Base-by-base conservation (phyloP, 2,888 invertebrate genomes). In the Ceramica pisi region DNA sequence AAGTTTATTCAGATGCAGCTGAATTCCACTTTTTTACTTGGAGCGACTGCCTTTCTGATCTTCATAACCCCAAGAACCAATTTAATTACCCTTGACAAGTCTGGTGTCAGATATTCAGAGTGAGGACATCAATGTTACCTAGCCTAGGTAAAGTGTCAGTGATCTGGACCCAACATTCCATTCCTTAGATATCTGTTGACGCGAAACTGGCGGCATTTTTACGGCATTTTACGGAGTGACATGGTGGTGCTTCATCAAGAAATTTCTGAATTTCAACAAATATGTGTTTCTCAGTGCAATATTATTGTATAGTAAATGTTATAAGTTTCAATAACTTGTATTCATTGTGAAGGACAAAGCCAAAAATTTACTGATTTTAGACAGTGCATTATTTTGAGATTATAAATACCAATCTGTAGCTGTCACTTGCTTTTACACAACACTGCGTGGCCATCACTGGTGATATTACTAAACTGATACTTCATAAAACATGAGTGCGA, bases 231-330 rank as follows among this genome's bases (percentile, higher is more conserved):
- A 70, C 19, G 75, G 64, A 65, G 38, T 65, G 16, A 41, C 10
- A 4, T 76, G 64, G 1, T 76, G 75, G 75, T 57, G 51, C 19
- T 14, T 61, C 12, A 51, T 76, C 5, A 76, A 12, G 14, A 65
- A 48, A 4, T 76, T 76, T 41, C 60, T 78, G 0, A 55, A 41
- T 48, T 76, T 60, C 8, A 62, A 31, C 31, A 31, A 31, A 31
- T 31, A 31, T 31, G 31, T 31, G 31, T 31, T 31, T 31, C 31
- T 31, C 16, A 76, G 26, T 64, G 38, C 26, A 21, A 70, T 21
- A 2, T 1, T 5, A 31, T 41, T 14, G 70, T 56, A 31, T 41
- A 16, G 70, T 56, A 9, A 76, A 70, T 51, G 19, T 76, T 4
- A 19, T 77, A 10, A 53, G 70, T 8, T 51, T 75, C 75, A 0